Evolutionary conservation across 35 echinoderm and acorn worm genomes (phyloP).

Genomic region (Apostichopus californicus): DNA sequence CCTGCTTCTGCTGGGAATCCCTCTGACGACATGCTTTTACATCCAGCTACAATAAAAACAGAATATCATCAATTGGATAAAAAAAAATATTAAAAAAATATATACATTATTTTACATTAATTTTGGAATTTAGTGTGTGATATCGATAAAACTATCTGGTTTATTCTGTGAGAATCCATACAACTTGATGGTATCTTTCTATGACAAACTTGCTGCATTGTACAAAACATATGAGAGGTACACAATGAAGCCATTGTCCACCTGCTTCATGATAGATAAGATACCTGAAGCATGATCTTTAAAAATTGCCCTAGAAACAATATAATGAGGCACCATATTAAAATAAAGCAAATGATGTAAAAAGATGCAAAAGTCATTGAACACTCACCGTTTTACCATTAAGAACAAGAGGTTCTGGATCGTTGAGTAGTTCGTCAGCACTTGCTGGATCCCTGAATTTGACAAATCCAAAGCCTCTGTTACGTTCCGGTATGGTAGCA

Average conservation of each 20-base stretch:
- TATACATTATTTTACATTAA: not conserved
- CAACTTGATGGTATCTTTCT: no score
- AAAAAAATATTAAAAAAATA: not conserved
- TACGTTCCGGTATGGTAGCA: not conserved
- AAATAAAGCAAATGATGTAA: no score
- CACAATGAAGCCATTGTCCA: no score
- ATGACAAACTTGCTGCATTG: no score
- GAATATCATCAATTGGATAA: not conserved
- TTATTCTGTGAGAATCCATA: no score
- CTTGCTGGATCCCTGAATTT: slow-evolving; percentile 64
- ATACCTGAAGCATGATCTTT: no score
- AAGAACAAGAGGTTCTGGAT: slow-evolving; percentile 50
- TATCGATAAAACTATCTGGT: no score
- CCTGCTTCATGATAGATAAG: no score
- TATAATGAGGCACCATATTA: no score
- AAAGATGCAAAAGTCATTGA: no score
- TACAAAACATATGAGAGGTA: no score
- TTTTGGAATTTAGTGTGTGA: not conserved
- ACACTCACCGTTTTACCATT: slow-evolving; percentile 68
- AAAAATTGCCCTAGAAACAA: no score
- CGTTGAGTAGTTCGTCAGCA: slow-evolving; percentile 37
- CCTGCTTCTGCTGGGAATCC: slow-evolving; percentile 14
- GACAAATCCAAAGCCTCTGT: slow-evolving; percentile 90
- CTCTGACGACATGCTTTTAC: slow-evolving; percentile 37
- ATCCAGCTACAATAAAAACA: slow-evolving; percentile 18